Percentiles rank a stretch among this genome's conserved stretches.
Evolutionary conservation across 2,113 vertebrate species (phyloP).

Genomic region (Takifugu bimaculatus): DNA sequence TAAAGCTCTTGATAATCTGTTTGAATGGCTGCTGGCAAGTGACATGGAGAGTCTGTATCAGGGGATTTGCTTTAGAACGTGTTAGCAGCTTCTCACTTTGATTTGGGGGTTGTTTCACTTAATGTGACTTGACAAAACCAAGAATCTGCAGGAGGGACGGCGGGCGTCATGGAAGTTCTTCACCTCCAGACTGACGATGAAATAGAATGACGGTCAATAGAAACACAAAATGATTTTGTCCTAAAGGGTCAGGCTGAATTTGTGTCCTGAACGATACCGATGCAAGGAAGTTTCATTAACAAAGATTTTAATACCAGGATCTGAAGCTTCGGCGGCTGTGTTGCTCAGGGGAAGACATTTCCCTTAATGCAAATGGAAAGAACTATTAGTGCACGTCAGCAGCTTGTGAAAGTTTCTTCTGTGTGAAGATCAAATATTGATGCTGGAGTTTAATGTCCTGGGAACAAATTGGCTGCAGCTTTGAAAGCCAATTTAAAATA

Average conservation of each 20-base stretch:
- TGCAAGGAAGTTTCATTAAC: too few relatives aligned
- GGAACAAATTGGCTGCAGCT: too few relatives aligned
- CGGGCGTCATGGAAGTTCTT: slow-evolving; percentile 14
- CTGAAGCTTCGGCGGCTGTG: too few relatives aligned
- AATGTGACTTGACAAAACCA: slow-evolving; percentile 8
- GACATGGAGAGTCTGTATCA: slow-evolving; percentile 22
- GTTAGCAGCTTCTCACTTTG: background rate
- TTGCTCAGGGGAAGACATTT: too few relatives aligned
- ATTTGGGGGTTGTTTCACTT: slow-evolving; percentile 7
- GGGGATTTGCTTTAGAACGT: background rate
- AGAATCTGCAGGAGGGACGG: slow-evolving; percentile 21
- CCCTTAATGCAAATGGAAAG: too few relatives aligned
- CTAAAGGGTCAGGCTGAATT: background rate
- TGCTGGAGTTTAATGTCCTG: background rate
- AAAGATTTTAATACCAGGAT: too few relatives aligned
- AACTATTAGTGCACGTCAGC: too few relatives aligned
- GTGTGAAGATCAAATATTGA: background rate
- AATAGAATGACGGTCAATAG: background rate
- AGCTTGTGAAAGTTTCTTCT: background rate
- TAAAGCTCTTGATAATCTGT: slow-evolving; percentile 59
- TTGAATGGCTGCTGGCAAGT: slow-evolving; percentile 40
- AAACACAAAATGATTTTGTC: background rate
- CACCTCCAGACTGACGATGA: slow-evolving; percentile 23
- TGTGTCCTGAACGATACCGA: background rate
- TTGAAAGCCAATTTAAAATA: background rate